Percentiles rank a stretch among this genome's conserved stretches.
phyloP scores from a whole-genome alignment of 2,888 invertebrate genomes.

The Machimus atricapillus region DNA sequence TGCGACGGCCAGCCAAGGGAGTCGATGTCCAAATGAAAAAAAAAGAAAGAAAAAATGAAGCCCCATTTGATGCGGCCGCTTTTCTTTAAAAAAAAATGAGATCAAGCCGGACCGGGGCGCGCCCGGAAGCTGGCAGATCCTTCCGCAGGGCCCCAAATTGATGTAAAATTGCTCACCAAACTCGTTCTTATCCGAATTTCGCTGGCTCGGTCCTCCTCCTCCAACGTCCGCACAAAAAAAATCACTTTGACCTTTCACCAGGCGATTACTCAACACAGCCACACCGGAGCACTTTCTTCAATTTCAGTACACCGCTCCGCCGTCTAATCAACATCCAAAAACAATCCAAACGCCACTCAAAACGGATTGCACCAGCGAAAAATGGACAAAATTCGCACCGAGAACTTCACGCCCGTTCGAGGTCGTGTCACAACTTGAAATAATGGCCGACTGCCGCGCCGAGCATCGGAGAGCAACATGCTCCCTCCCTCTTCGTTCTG shows the following conservation, averaged over 20 bases:
- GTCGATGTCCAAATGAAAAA: background rate
- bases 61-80: background rate
- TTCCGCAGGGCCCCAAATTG: background rate
- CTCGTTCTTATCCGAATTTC: conserved; percentile 17
- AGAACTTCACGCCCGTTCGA: conserved; percentile 44
- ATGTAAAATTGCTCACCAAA: background rate
- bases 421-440: conserved; percentile 43
- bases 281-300: background rate
- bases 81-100: background rate
- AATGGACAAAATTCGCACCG: conserved; percentile 7
- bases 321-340: background rate
- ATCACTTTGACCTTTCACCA: conserved; percentile 25
- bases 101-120: background rate
- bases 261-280: background rate
- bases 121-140: background rate
- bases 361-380: background rate
- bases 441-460: conserved; percentile 43
- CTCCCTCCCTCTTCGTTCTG: background rate
- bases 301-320: background rate
- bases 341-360: background rate
- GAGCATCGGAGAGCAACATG: background rate
- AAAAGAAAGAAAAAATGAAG: background rate
- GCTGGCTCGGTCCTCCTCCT: background rate
- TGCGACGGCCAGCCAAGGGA: background rate
- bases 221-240: background rate